Percentiles rank a stretch among this genome's conserved stretches.
Evolutionary conservation across 2,888 invertebrate species (phyloP).

Genomic region (Hermaeophaga mercurialis): DNA sequence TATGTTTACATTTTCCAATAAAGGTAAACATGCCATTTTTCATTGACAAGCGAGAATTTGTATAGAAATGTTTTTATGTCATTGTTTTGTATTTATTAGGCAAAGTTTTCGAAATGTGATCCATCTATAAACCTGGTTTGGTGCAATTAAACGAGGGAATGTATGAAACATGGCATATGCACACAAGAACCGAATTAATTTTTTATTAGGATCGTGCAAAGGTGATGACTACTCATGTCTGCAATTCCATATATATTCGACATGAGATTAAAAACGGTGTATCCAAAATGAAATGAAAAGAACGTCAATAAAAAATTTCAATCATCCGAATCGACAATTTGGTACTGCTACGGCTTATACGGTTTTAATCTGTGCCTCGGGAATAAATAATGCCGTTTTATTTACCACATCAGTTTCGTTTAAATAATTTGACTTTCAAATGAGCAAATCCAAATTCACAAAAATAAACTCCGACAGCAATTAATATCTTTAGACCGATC

Average conservation of each 20-base stretch:
- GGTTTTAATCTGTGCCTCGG: constrained; percentile 28
- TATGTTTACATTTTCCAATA: too few relatives aligned
- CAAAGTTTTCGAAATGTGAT: too few relatives aligned
- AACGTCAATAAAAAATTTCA: constrained; percentile 15
- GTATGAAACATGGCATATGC: constrained; percentile 7
- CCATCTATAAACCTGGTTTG: too few relatives aligned
- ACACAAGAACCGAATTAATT: constrained; percentile 8
- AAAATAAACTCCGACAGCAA: not conserved
- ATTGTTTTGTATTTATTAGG: too few relatives aligned
- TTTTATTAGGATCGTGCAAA: constrained; percentile 12
- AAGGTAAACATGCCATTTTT: too few relatives aligned
- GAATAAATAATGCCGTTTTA: constrained; percentile 37
- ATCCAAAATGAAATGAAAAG: constrained; percentile 9
- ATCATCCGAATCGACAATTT: constrained; percentile 17
- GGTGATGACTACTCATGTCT: constrained; percentile 14
- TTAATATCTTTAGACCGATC: not conserved
- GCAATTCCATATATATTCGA: constrained; percentile 9
- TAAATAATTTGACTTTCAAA: constrained; percentile 41
- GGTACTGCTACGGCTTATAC: constrained; percentile 7
- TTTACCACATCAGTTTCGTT: constrained; percentile 34
- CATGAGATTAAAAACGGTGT: constrained; percentile 16
- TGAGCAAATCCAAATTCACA: constrained; percentile 33
- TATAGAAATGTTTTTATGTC: too few relatives aligned
- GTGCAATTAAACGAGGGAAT: too few relatives aligned
- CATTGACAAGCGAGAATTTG: too few relatives aligned